Base-by-base conservation (phyloP, 2,113 vertebrate species). In the Microtus richardsoni region DNA sequence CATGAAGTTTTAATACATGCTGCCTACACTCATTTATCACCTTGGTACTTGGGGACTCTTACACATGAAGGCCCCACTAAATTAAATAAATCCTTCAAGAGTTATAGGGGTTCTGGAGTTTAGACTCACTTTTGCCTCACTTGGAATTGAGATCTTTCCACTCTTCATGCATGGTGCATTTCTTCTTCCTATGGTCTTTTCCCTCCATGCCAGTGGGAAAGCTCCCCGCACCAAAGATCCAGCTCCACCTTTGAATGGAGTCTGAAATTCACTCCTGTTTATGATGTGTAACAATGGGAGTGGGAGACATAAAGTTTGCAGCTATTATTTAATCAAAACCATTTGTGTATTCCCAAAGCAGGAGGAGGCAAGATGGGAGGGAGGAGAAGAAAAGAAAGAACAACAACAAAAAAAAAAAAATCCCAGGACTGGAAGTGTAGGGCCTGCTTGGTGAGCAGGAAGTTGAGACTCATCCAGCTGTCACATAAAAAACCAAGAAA, bases 281-380 rank as follows among this genome's bases (percentile, higher is more conserved):
- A 98, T 95, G 96, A 95, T 91, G 93, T 96, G 94, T 96, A 93
- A 95, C 96, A 93, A 78, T 17, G 94, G 92, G 96, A 97, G 73
- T 77, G 94, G 83, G 94, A 96, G 96, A 96, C 96, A 97, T 97
- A 98, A 98, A 98, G 94, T 97, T 97, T 97, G 97, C 94, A 97
- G 95, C 95, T 96, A 96, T 97, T 96, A 96, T 96, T 89, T 98
- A 97, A 98, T 98, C 90, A 91, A 92, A 98, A 97, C 94, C 97
- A 98, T 96, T 98, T 95, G 97, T 93, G 78, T 97, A 92, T 95
- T 96, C 79, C 93, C 78, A 68, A 66, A 87, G 80, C 91, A 75
- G 78, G 90, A 95, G 90, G 75, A 95, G 85, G 68, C 87, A 93
- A 89, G 82, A 83, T 91, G 22, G 44, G 49, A 89, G 28, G 47